Percentiles rank a stretch among this genome's conserved stretches.
Evolutionary conservation across 1,140 invertebrate species (phyloP).

Genomic region (Drosophila eugracilis): DNA sequence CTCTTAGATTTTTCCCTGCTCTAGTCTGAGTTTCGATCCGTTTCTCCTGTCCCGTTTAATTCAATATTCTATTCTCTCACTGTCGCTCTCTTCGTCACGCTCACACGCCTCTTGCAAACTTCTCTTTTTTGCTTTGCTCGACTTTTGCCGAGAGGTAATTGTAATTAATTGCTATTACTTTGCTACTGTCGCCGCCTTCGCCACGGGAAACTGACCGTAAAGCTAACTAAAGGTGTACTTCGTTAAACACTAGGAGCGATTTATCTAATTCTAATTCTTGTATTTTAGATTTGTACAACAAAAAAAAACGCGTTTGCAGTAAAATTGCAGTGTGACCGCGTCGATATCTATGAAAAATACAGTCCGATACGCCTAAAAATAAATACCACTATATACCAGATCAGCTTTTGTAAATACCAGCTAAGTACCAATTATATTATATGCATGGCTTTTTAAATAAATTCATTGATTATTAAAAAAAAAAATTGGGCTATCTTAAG

Average conservation of each 20-base stretch:
- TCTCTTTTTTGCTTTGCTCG: constrained; percentile 25
- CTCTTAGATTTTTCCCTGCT: constrained; percentile 27
- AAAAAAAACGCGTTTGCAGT: constrained; percentile 58
- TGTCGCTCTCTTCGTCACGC: constrained; percentile 45
- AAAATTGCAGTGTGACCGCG: no score
- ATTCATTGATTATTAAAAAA: no score
- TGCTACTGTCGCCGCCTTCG: constrained; percentile 39
- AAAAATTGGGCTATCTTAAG: no score
- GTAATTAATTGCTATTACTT: constrained; percentile 43
- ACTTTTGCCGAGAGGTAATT: constrained; percentile 11
- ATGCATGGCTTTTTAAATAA: no score
- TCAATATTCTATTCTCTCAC: constrained; percentile 3
- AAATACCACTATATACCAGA: no score
- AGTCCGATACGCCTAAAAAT: no score
- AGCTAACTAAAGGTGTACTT: constrained; percentile 70
- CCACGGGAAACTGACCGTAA: constrained; percentile 72
- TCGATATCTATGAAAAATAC: no score
- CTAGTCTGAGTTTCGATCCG: background rate
- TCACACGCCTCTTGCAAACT: constrained; percentile 31
- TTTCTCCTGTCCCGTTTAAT: background rate
- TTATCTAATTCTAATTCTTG: constrained; percentile 56
- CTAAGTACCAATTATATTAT: no score
- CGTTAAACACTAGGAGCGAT: constrained; percentile 67
- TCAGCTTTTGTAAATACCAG: no score
- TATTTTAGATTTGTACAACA: constrained; percentile 58